These are phyloP conservation scores for Xiphorhynchus elegans DNA, from an alignment of 2,113 vertebrate genomes.

Conservation along the genomic window DNA sequence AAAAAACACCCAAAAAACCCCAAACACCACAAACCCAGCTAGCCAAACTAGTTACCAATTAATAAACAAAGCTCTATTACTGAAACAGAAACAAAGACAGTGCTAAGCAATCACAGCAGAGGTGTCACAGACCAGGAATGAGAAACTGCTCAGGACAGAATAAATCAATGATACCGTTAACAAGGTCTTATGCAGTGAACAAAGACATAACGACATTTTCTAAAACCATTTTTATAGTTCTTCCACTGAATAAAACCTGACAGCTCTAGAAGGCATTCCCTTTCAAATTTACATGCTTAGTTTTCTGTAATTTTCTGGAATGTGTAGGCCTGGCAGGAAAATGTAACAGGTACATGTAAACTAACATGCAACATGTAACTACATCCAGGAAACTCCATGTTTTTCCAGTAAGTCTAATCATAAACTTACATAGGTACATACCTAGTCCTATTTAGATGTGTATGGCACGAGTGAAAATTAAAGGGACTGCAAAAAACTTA, in stretches of 20 bases:
- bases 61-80: neutral
- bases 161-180: neutral
- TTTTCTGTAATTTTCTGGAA: neutral
- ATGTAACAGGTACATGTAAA: neutral
- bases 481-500: neutral
- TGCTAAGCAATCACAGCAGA: neutral
- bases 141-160: neutral
- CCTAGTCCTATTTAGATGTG: neutral
- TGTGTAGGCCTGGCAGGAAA: neutral
- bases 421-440: fast-evolving
- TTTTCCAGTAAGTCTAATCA: neutral
- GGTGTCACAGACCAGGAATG: neutral
- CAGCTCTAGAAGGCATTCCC: neutral
- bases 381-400: neutral
- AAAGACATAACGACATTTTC: neutral
- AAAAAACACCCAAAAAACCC: neutral
- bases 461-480: neutral
- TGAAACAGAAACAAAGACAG: neutral
- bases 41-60: neutral
- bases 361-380: neutral
- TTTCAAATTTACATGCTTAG: neutral
- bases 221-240: neutral
- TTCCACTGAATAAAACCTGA: neutral
- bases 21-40: neutral
- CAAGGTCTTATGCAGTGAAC: neutral